These are phyloP conservation scores for Nasua narica DNA, from an alignment of 2,797 vertebrate species.

Conservation along the genomic window DNA sequence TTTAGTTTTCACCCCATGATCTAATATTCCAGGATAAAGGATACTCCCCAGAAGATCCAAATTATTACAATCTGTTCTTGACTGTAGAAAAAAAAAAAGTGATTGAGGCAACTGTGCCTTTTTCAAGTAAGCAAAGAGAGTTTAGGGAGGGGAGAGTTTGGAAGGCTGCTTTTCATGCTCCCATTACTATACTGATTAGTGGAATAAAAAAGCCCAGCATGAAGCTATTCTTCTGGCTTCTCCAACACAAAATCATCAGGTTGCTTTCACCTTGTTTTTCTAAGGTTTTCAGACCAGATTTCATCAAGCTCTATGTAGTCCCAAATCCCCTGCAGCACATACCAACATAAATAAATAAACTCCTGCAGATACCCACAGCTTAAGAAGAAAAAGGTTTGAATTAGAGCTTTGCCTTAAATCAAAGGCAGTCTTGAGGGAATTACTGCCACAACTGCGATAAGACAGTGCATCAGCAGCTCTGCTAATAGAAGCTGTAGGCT, in stretches of 20 bases:
- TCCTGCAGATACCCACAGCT: slow-evolving; percentile 9
- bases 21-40: slow-evolving; percentile 26
- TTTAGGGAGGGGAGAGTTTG: slow-evolving; percentile 50
- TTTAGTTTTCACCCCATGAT: not conserved
- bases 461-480: not conserved
- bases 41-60: not conserved
- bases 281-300: slow-evolving; percentile 66
- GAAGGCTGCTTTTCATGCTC: slow-evolving; percentile 60
- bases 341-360: slow-evolving; percentile 42
- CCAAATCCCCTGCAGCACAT: slow-evolving; percentile 29
- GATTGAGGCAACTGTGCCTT: slow-evolving; percentile 1
- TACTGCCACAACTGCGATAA: slow-evolving; percentile 33
- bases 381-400: slow-evolving; percentile 50
- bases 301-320: not conserved
- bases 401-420: slow-evolving; percentile 33
- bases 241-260: slow-evolving; percentile 37
- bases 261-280: slow-evolving; percentile 43
- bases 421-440: slow-evolving; percentile 32
- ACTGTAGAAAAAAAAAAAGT: not conserved
- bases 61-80: not conserved
- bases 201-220: slow-evolving; percentile 38
- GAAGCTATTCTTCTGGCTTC: slow-evolving; percentile 36
- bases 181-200: slow-evolving; percentile 50
- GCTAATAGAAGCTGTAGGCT: slow-evolving; percentile 19
- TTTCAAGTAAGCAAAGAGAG: not conserved